A percentile compares a stretch with the other conserved stretches of the same genome.
phyloP scores from a whole-genome alignment of 2,888 invertebrate genomes.

The Hofmannophila pseudospretella region DNA sequence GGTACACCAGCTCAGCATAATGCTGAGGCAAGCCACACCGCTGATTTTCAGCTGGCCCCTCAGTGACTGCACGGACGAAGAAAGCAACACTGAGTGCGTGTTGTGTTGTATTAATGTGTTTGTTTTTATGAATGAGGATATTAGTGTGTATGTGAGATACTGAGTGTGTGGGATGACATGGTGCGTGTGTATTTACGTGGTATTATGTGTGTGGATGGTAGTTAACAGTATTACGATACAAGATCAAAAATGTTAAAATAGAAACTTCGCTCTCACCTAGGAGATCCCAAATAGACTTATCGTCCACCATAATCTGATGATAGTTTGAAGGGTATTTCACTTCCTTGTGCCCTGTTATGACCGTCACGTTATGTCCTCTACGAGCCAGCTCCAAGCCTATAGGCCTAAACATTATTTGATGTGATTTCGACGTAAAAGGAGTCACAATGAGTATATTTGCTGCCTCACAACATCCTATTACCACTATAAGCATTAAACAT shows the following conservation, averaged over 20 bases:
- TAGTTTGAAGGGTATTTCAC: conserved; percentile 51
- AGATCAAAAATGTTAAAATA: not conserved
- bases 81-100: too few relatives aligned
- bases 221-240: too few relatives aligned
- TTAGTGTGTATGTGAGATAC: too few relatives aligned
- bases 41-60: too few relatives aligned
- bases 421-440: conserved; percentile 69
- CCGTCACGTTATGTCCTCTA: conserved; percentile 74
- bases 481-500: conserved; percentile 9
- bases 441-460: conserved; percentile 61
- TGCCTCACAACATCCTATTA: conserved; percentile 10
- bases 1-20: too few relatives aligned
- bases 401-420: conserved; percentile 60
- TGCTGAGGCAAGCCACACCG: too few relatives aligned
- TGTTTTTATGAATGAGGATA: too few relatives aligned
- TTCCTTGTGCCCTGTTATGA: conserved; percentile 56
- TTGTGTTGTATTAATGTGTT: too few relatives aligned
- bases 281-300: conserved; percentile 58
- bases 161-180: too few relatives aligned
- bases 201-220: too few relatives aligned
- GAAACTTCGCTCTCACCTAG: conserved; percentile 36
- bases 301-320: conserved; percentile 49
- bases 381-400: conserved; percentile 66
- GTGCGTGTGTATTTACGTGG: too few relatives aligned
- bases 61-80: too few relatives aligned